phyloP scores from a whole-genome alignment of 2,888 invertebrate genomes.

The Antheraea assamensis region DNA sequence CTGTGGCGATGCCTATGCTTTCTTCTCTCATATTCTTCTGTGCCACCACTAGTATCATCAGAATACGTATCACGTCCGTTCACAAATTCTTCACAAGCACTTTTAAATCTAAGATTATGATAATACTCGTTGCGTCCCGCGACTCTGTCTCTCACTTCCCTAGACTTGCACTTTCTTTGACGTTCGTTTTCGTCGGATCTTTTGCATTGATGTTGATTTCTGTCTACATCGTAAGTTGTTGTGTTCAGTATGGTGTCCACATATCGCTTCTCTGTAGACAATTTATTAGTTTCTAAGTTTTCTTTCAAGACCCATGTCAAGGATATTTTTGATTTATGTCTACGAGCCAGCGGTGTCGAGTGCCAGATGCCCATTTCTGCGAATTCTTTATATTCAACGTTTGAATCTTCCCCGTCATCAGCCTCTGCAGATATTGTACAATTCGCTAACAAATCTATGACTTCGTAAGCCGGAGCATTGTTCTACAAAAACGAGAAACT shows the following conservation, averaged over 20 bases:
- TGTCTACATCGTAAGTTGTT: constrained; percentile 44
- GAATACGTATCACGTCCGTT: constrained; percentile 61
- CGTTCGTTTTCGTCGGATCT: constrained; percentile 54
- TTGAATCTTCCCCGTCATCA: constrained; percentile 49
- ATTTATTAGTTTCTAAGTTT: constrained; percentile 75
- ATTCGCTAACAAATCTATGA: constrained; percentile 68
- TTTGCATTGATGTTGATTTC: constrained; percentile 41
- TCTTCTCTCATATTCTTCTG: constrained; percentile 69
- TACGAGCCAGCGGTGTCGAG: constrained; percentile 69
- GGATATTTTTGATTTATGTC: constrained; percentile 85
- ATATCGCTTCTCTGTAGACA: constrained; percentile 45
- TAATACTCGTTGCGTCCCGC: constrained; percentile 73
- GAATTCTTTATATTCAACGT: constrained; percentile 71
- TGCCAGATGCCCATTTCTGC: constrained; percentile 78
- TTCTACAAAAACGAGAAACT: constrained; percentile 43
- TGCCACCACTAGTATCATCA: constrained; percentile 62
- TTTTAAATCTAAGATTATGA: constrained; percentile 73
- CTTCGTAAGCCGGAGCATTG: constrained; percentile 57
- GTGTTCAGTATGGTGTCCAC: constrained; percentile 46
- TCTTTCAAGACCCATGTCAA: constrained; percentile 89
- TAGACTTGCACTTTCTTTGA: constrained; percentile 56
- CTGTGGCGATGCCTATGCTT: constrained; percentile 77
- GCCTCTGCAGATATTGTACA: constrained; percentile 54
- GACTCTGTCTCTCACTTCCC: constrained; percentile 56
- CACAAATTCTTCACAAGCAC: constrained; percentile 70